Evolutionary conservation across 2,888 invertebrate genomes (phyloP).

Genomic region (Dicyrtomina minuta): DNA sequence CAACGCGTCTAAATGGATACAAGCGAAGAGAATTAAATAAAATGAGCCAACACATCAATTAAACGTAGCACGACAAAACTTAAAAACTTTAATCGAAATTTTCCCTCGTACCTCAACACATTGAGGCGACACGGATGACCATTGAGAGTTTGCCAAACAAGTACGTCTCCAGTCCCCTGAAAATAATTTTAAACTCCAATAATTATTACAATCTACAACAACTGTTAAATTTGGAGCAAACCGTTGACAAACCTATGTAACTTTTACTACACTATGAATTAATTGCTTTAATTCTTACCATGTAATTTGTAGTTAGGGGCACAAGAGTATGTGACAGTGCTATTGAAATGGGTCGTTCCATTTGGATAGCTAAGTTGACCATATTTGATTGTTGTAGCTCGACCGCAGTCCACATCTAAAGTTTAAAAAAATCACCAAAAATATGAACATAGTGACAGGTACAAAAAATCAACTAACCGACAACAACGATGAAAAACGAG

Average conservation of each 20-base stretch:
- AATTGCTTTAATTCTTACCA: conserved; percentile 21
- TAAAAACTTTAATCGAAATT: not conserved
- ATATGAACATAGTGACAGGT: not conserved
- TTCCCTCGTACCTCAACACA: conserved; percentile 59
- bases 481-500: not conserved
- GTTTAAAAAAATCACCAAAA: conserved; percentile 20
- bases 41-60: not conserved
- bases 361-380: conserved; percentile 75
- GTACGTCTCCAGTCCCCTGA: conserved; percentile 35
- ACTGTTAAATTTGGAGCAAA: too few relatives aligned
- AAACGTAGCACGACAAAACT: not conserved
- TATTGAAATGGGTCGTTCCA: conserved; percentile 74
- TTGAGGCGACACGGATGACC: conserved; percentile 77
- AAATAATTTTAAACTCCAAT: too few relatives aligned
- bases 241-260: too few relatives aligned
- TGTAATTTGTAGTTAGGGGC: conserved; percentile 73
- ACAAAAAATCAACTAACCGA: not conserved
- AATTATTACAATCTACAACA: too few relatives aligned
- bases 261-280: too few relatives aligned
- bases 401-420: conserved; percentile 83
- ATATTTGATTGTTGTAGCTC: conserved; percentile 74
- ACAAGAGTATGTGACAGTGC: conserved; percentile 77
- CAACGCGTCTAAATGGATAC: conserved; percentile 66
- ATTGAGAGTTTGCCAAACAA: conserved; percentile 66
- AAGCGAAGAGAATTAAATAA: conserved; percentile 11